Percentiles rank a stretch among this genome's conserved stretches.
Conservation (phyloP, 2,797 vertebrate species). For the Sparidentex hasta region DNA sequence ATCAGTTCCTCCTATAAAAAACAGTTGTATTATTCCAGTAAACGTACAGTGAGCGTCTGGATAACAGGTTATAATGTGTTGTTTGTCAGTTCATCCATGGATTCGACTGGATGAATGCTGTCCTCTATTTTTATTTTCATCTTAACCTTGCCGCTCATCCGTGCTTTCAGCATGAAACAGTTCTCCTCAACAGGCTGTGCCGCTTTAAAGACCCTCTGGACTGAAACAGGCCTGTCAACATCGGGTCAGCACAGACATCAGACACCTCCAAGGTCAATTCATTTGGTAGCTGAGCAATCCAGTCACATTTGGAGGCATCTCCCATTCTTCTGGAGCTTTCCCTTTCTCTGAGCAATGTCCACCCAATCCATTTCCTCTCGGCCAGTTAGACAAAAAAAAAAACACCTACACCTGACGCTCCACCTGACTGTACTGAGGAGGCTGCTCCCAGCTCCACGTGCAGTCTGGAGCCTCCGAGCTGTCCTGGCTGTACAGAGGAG, state of each 20-base stretch:
- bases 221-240: not conserved
- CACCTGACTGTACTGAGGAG: constrained; percentile 82
- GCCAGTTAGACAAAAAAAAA: not conserved
- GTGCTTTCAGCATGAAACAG: constrained; percentile 4
- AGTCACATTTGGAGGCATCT: not conserved
- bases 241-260: not conserved
- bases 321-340: constrained; percentile 11
- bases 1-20: constrained; percentile 4
- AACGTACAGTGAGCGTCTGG: not conserved
- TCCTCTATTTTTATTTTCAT: not conserved
- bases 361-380: not conserved
- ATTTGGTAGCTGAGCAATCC: constrained; percentile 2
- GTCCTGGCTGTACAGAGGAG: constrained; percentile 83
- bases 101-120: constrained; percentile 9
- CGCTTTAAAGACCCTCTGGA: not conserved
- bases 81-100: not conserved
- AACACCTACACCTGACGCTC: constrained; percentile 13
- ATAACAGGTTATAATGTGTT: constrained; percentile 20
- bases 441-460: constrained; percentile 78
- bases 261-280: not conserved
- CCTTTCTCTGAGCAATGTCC: not conserved
- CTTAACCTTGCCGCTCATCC: not conserved
- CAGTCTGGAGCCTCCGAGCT: constrained; percentile 69
- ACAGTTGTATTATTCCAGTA: not conserved
- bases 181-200: not conserved